These are phyloP conservation scores for Turritopsis rubra DNA, from an alignment of 30 jellyfish, hydroid and myxozoan species.

Conservation along the genomic window DNA sequence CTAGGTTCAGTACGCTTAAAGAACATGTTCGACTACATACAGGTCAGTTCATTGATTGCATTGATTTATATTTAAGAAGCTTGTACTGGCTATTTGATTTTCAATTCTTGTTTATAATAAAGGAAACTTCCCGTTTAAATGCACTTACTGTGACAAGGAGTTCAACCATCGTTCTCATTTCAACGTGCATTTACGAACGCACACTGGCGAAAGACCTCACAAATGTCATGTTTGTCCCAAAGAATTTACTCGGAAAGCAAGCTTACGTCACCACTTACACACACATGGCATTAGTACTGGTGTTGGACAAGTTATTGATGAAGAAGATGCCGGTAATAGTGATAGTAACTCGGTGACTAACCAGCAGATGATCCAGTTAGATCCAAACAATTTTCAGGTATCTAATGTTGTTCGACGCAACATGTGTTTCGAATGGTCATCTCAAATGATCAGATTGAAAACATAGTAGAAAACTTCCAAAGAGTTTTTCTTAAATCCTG, in stretches of 20 bases:
- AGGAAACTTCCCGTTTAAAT: slow-evolving; percentile 90
- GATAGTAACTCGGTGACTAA: neutral
- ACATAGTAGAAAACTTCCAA: neutral
- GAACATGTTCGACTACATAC: slow-evolving; percentile 85
- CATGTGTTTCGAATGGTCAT: neutral
- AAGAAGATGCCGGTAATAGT: slow-evolving; percentile 3
- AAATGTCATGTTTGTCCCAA: slow-evolving; percentile 60
- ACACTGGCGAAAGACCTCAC: slow-evolving; percentile 93
- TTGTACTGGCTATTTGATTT: neutral
- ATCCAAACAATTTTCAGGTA: neutral
- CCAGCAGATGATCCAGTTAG: slow-evolving; percentile 10
- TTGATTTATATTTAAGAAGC: neutral
- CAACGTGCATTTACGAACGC: slow-evolving; percentile 83
- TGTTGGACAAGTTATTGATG: neutral
- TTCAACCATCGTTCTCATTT: slow-evolving; percentile 94
- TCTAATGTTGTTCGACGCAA: neutral
- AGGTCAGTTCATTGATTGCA: slow-evolving; percentile 49
- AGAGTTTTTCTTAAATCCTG: neutral
- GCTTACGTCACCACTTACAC: slow-evolving; percentile 76
- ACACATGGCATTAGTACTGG: slow-evolving; percentile 29
- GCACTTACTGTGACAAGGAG: slow-evolving; percentile 72
- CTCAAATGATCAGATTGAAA: neutral
- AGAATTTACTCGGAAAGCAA: slow-evolving; percentile 83
- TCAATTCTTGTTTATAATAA: neutral
- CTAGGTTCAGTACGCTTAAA: slow-evolving; percentile 72